Base-by-base conservation (phyloP, 2,888 invertebrate species). In the Drosophila dives region DNA sequence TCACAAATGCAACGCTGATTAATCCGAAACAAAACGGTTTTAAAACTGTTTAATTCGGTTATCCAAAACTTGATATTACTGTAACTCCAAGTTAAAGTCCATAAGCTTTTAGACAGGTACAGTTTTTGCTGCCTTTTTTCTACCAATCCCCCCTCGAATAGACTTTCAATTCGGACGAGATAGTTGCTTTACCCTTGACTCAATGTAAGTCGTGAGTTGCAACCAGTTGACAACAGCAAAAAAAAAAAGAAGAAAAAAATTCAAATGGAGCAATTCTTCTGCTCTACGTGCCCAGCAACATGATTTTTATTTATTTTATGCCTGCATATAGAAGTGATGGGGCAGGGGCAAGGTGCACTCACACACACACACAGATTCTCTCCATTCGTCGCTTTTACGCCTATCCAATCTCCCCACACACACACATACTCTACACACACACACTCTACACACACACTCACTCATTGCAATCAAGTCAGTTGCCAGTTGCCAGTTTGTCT, bases 381-480 rank as follows among this genome's bases (percentile, higher is more conserved):
- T 85, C 72, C 83, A 88, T 82, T 88, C 80, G 83, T 70, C 75
- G 71, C 40, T 62, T 66, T 64, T 60, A 50, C 42, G 49, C 34
- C 53, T 29, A 50, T 55, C 58, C 20, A 40, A 32, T 38, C 42
- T 55, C 23, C 12, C 38, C 33, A n/a, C n/a, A 11, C 58, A 12
- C 40, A 34, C 61, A 34, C 23, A 51, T 5, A 29, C 5, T 29
- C 29, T 53, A 42, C 45, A 29, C 40, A 50, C 50, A 12, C 53
- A 2, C 40, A 32, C 33, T 5, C 29, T 26, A 3, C 34, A 12
- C 29, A 32, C 42, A 33, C 38, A 51, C 38, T 23, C 56, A 53
- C 64, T 83, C 81, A 83, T 72, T 89, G 85, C 81, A 89, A 86
- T 89, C 85, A 83, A 86, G 85, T 76, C 69, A 86, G 83, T 34